A percentile compares a stretch with the other conserved stretches of the same genome.
phyloP scores from a whole-genome alignment of 2,113 vertebrate species.

The Heloderma charlesbogerti region DNA sequence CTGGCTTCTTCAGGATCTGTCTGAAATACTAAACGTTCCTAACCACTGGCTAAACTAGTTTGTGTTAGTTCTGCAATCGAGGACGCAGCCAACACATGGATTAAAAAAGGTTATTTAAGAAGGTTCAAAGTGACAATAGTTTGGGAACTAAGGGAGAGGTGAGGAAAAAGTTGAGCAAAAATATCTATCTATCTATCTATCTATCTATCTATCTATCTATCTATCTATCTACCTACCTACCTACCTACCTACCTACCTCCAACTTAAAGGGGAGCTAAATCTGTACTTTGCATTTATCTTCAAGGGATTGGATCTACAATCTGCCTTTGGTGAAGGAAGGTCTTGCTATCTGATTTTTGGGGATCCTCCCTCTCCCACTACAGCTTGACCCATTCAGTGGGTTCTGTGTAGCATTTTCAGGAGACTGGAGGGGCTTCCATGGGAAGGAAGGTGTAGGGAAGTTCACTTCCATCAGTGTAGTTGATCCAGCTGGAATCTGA shows the following conservation, averaged over 20 bases:
- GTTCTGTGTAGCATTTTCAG: no score
- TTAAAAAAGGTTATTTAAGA: not conserved
- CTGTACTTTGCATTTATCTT: not conserved
- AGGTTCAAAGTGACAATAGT: not conserved
- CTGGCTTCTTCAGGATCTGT: not conserved
- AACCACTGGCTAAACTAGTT: not conserved
- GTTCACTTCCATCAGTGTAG: no score
- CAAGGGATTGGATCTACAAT: not conserved
- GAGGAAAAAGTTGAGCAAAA: not conserved
- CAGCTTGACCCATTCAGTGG: no score
- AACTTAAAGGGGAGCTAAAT: not conserved
- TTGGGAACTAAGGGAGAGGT: not conserved
- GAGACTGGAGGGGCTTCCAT: no score
- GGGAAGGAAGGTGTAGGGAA: no score
- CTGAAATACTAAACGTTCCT: not conserved
- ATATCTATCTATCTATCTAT: not conserved
- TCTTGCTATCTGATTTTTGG: no score
- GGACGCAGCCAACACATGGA: not conserved
- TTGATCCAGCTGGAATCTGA: no score
- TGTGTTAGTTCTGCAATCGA: not conserved
- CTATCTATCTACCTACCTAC: not conserved
- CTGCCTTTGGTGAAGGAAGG: no score
- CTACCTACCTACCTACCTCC: not conserved
- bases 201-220: not conserved
- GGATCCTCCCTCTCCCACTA: no score